Percentiles rank a stretch among this genome's conserved stretches.
Conservation (phyloP, 2,888 invertebrate genomes). For the Dynastes hyllus region DNA sequence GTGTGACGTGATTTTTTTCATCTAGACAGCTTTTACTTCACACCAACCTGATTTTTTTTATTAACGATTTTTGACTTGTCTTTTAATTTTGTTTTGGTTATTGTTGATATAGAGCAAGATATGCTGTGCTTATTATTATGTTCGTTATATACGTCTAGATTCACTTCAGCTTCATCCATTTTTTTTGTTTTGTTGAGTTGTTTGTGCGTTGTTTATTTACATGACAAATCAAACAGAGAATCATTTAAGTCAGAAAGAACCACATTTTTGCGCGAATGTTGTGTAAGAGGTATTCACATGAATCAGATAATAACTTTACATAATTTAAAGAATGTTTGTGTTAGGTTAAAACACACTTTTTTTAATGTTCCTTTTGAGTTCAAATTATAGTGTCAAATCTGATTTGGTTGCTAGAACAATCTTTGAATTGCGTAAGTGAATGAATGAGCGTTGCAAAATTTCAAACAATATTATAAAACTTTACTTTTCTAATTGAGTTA, state of each 20-base stretch:
- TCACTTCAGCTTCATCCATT: slow-evolving; percentile 49
- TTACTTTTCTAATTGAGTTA: no score
- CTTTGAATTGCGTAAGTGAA: no score
- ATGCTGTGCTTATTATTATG: slow-evolving; percentile 60
- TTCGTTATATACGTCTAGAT: slow-evolving; percentile 65
- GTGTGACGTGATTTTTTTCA: slow-evolving; percentile 13
- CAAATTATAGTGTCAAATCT: no score
- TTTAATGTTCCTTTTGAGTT: no score
- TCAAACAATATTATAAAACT: no score
- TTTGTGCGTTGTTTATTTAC: not conserved
- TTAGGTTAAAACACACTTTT: no score
- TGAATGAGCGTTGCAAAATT: no score
- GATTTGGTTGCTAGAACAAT: no score
- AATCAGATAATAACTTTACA: no score
- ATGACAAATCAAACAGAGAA: not conserved
- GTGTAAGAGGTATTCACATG: not conserved
- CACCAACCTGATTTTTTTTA: slow-evolving; percentile 57
- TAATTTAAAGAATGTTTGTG: no score
- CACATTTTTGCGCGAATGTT: not conserved
- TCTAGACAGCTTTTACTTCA: slow-evolving; percentile 60
- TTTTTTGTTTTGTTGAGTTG: slow-evolving; percentile 25
- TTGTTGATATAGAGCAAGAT: slow-evolving; percentile 53
- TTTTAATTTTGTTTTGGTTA: slow-evolving; percentile 28
- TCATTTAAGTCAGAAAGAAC: not conserved
- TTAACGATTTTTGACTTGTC: slow-evolving; percentile 12